Base-by-base conservation (phyloP, 2,888 invertebrate species). In the Steinernema hermaphroditum region DNA sequence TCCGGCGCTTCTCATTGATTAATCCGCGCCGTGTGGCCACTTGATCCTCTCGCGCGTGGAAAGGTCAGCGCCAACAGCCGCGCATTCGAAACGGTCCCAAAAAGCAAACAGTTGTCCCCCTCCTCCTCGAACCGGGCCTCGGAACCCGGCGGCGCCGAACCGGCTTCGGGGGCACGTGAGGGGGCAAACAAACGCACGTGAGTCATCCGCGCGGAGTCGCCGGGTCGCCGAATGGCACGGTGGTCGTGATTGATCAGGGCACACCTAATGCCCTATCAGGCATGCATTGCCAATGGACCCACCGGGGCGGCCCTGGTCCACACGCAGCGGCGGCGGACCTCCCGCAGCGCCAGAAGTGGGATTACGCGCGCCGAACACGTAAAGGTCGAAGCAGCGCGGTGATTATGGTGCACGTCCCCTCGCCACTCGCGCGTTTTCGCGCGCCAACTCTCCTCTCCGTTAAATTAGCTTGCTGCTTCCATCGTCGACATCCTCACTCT, bases 1-100 rank as follows among this genome's bases (percentile, higher is more conserved):
- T 62, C 62, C 2, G 16, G 9, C 54, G 29, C 8, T 12, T n/a
- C 6, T 2, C 27, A 32, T 62, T 62, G 62, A 62, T 62, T 62
- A 62, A 32, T 62, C 32, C 62, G 29, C 62, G 62, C 62, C 29
- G 62, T 62, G 62, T 62, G 62, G 29, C 62, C 62, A 62, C 62
- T 62, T 62, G 62, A 62, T 62, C 62, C 62, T 62, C 62, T 62
- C 62, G 62, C 62, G 62, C 62, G 62, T 62, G 62, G 8, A 62
- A 62, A 62, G 62, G 62, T 62, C 62, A 62, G 62, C 32, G 12
- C 62, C 62, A 62, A 62, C 62, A 62, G 62, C 62, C 62, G 62
- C 62, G 62, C 62, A 62, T 62, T 62, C 27, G 14, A 34, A 62
- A 62, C 32, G 62, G 32, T 62, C 62, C 50, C 62, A 32, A 32